These are phyloP conservation scores for Geopemphigus sp. DNA, from an alignment of 1,140 invertebrate genomes.

Conservation along the genomic window DNA sequence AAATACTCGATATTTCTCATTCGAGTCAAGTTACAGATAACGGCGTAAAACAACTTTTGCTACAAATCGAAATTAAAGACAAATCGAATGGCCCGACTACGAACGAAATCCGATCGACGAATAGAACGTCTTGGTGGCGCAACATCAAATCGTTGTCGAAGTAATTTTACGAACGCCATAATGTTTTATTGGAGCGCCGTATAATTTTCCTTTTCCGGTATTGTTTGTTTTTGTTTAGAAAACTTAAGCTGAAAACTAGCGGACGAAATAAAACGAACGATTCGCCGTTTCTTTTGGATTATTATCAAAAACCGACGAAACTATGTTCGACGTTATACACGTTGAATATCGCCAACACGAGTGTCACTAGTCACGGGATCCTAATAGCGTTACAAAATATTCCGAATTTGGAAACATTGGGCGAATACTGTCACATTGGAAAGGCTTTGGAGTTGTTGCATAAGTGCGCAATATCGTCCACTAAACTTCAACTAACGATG, in stretches of 20 bases:
- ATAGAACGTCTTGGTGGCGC: neutral
- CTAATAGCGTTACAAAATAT: slow-evolving; percentile 57
- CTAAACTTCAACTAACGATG: slow-evolving; percentile 54
- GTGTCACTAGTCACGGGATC: slow-evolving; percentile 57
- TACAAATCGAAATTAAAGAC: slow-evolving; percentile 57
- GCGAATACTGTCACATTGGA: slow-evolving; percentile 58
- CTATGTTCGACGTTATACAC: slow-evolving; percentile 57
- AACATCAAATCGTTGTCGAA: slow-evolving; percentile 8
- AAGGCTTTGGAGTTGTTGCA: slow-evolving; percentile 57
- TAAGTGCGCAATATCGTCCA: slow-evolving; percentile 50
- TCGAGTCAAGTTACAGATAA: slow-evolving; percentile 59
- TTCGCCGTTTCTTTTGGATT: slow-evolving; percentile 56
- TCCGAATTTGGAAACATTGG: slow-evolving; percentile 57
- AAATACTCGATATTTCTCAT: slow-evolving; percentile 58
- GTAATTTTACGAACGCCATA: no score
- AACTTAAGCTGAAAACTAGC: neutral
- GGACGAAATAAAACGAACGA: slow-evolving; percentile 53
- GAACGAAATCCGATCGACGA: neutral
- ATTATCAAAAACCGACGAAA: slow-evolving; percentile 56
- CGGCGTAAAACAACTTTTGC: slow-evolving; percentile 57
- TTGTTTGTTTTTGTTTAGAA: slow-evolving; percentile 14
- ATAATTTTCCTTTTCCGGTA: no score
- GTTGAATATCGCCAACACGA: slow-evolving; percentile 58
- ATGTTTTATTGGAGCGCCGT: no score
- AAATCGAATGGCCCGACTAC: slow-evolving; percentile 51